Conservation (phyloP, 2,113 vertebrate genomes). For the Vidua macroura region DNA sequence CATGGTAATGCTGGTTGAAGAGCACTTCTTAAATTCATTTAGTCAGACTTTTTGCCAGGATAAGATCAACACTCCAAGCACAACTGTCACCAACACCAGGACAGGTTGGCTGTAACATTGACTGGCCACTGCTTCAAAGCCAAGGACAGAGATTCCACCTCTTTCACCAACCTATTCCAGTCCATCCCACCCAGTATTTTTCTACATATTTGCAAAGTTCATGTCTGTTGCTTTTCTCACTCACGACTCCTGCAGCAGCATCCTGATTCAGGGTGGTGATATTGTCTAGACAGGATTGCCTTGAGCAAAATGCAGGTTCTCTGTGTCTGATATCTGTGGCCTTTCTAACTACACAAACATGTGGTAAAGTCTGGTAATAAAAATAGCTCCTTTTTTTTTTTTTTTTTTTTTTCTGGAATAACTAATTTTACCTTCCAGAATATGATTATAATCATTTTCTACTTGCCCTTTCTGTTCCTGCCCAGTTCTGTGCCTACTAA, state of each 20-base stretch:
- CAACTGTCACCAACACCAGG: neutral
- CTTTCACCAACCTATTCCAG: neutral
- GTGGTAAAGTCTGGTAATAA: neutral
- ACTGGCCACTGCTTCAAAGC: neutral
- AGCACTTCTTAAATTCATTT: neutral
- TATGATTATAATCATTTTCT: neutral
- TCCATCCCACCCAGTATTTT: neutral
- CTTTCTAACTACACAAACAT: neutral
- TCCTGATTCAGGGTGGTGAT: neutral
- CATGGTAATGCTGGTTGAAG: neutral
- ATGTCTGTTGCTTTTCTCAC: neutral
- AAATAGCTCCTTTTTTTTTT: neutral
- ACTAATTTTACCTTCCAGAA: neutral
- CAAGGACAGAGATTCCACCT: neutral
- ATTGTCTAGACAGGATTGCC: neutral
- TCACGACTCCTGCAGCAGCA: fast-evolving
- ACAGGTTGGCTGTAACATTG: neutral
- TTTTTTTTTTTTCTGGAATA: neutral
- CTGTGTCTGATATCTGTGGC: neutral
- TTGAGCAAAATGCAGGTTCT: neutral
- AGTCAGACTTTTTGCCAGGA: fast-evolving
- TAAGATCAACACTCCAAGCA: neutral
- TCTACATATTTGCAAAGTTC: neutral
- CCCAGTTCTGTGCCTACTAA: neutral
- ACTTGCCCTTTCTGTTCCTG: neutral